phyloP scores from a whole-genome alignment of 2,888 invertebrate species.

The Isotomurus palustris region DNA sequence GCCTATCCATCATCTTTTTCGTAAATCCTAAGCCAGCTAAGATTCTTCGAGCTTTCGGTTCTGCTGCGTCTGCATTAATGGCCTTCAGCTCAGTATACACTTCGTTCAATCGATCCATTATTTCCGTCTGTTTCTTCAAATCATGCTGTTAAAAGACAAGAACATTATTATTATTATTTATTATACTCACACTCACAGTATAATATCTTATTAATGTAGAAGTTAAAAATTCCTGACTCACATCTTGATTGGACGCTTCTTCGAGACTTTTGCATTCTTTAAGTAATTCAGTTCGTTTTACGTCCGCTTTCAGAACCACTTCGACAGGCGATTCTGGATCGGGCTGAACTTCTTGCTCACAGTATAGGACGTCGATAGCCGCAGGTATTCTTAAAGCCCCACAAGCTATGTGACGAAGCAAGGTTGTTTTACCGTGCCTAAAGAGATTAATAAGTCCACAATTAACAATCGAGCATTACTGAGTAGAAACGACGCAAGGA shows the following conservation, averaged over 20 bases:
- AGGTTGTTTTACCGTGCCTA: constrained; percentile 95
- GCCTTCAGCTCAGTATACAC: constrained; percentile 92
- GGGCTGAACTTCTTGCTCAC: constrained; percentile 97
- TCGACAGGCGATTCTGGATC: constrained; percentile 90
- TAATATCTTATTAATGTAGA: neutral
- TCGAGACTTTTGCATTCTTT: constrained; percentile 80
- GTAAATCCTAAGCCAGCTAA: constrained; percentile 94
- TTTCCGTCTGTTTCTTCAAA: constrained; percentile 31
- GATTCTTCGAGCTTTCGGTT: constrained; percentile 91
- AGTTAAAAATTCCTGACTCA: constrained; percentile 53
- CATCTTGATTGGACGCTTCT: constrained; percentile 62
- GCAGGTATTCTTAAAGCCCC: constrained; percentile 90
- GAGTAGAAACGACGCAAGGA: neutral
- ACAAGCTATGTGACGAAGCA: constrained; percentile 85
- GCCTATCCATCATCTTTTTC: constrained; percentile 71
- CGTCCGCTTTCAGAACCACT: constrained; percentile 88
- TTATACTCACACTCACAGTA: neutral
- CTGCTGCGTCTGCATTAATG: constrained; percentile 96
- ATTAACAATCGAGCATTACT: neutral
- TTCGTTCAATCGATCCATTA: constrained; percentile 50
- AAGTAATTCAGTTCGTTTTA: constrained; percentile 74
- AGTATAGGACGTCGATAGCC: constrained; percentile 91
- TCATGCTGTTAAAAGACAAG: constrained; percentile 17
- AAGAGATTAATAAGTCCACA: constrained; percentile 11
- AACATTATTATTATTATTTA: too few relatives aligned